Percentiles rank a stretch among this genome's conserved stretches.
Conservation (phyloP, 2,888 invertebrate genomes). For the Harpalus rufipes region DNA sequence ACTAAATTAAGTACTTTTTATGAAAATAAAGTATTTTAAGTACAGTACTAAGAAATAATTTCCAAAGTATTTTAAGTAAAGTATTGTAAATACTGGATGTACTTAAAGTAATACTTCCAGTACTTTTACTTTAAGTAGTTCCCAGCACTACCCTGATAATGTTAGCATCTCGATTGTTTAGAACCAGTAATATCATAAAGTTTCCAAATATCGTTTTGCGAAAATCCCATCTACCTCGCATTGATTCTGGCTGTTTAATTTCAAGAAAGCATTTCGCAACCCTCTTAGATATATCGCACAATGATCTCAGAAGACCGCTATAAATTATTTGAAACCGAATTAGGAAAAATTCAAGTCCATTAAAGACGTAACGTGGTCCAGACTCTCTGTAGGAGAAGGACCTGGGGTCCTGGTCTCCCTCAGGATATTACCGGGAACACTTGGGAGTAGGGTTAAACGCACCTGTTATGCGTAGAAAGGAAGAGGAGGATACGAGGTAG, state of each 20-base stretch:
- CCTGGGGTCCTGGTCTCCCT: slow-evolving; percentile 4
- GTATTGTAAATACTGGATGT: too few species aligned
- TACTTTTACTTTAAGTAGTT: too few species aligned
- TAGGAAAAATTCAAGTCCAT: slow-evolving; percentile 51
- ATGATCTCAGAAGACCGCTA: slow-evolving; percentile 37
- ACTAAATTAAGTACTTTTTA: too few species aligned
- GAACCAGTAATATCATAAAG: not conserved
- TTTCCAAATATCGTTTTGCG: not conserved
- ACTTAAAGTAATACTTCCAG: too few species aligned
- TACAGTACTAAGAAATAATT: too few species aligned
- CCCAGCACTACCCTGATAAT: too few species aligned
- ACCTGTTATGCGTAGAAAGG: slow-evolving; percentile 32
- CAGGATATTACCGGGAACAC: slow-evolving; percentile 50
- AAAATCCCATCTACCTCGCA: not conserved
- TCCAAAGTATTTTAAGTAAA: too few species aligned
- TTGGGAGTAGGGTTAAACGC: slow-evolving; percentile 34
- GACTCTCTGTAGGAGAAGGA: not conserved
- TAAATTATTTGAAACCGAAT: slow-evolving; percentile 48
- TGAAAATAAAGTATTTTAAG: too few species aligned
- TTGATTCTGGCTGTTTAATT: not conserved
- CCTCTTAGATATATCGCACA: slow-evolving; percentile 28
- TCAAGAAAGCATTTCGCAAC: not conserved
- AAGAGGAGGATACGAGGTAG: not conserved
- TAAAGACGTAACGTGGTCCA: slow-evolving; percentile 26
- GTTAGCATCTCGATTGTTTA: too few species aligned